Base-by-base conservation (phyloP, 2,797 vertebrate species). In the Prionace glauca region DNA sequence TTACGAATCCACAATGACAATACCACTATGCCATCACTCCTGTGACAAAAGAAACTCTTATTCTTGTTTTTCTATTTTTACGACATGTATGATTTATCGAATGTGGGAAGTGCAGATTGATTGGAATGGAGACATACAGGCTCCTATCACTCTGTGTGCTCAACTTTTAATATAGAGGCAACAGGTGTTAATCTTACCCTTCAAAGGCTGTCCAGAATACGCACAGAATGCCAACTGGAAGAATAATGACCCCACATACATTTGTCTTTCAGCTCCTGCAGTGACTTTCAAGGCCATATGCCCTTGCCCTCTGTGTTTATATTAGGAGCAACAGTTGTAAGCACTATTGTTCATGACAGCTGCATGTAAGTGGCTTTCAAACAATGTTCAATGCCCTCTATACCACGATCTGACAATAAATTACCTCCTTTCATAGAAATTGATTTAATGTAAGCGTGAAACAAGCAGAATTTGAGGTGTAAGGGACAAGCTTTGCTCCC, bases 131-230 rank as follows among this genome's bases (percentile, higher is more conserved):
- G 45, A 4, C 90, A 45, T 1, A 8, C 90, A 22, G n/a, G 20
- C 90, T 67, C 45, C 65, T 29, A 9, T 50, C 72, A 71, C 2
- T 72, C n/a, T 92, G 62, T 69, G 22, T 36, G 65, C 65, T 92
- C 32, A 22, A 45, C 93, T 50, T 95, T 95, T 95, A 95, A 56
- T 95, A 77, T 56, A 32, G 56, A 77, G 18, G 50, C 93, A 95
- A 95, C 93, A 95, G 93, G 45, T 95, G 93, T 77, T 77, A 77
- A 77, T 95, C 93, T 36, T 36, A 94, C 14, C 67, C 69, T 72
- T 56, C 29, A 67, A 77, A 56, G 93, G 60, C 45, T 29, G 32
- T 45, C 93, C 71, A 95, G 71, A n/a, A 77, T 24, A 74, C 26
- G 45, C 29, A 56, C 45, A 72, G 93, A 72, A 50, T 95, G 71